phyloP scores from a whole-genome alignment of 2,888 invertebrate species.

The Parnassius glacialis region DNA sequence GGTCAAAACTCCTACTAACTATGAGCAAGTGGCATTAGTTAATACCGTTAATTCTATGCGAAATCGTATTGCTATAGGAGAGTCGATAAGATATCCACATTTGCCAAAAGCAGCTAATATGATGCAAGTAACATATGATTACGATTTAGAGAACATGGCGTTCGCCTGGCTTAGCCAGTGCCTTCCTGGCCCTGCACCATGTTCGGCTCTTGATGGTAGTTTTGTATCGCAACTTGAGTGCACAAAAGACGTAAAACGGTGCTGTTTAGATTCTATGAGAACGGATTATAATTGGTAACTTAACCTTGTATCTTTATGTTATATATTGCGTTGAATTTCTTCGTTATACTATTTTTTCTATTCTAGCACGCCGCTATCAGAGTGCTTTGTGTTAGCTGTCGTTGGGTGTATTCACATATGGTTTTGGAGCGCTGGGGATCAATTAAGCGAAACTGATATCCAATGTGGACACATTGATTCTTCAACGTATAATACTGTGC shows the following conservation, averaged over 20 bases:
- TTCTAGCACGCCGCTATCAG: slow-evolving; percentile 57
- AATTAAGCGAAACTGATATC: slow-evolving; percentile 51
- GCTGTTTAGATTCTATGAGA: slow-evolving; percentile 47
- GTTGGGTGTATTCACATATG: slow-evolving; percentile 67
- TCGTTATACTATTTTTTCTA: slow-evolving; percentile 17
- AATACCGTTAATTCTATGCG: slow-evolving; percentile 70
- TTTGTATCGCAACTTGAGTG: slow-evolving; percentile 66
- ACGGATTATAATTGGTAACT: slow-evolving; percentile 48
- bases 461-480: slow-evolving; percentile 57
- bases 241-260: slow-evolving; percentile 56
- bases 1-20: slow-evolving; percentile 46
- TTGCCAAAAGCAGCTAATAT: slow-evolving; percentile 66
- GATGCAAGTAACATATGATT: slow-evolving; percentile 66
- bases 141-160: slow-evolving; percentile 64
- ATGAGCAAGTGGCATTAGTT: slow-evolving; percentile 53
- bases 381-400: slow-evolving; percentile 60
- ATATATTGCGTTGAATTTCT: neutral
- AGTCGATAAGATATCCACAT: slow-evolving; percentile 48
- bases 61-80: slow-evolving; percentile 61
- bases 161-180: slow-evolving; percentile 65
- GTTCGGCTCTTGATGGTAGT: slow-evolving; percentile 58
- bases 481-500: slow-evolving; percentile 55
- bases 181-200: slow-evolving; percentile 64
- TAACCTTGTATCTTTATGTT: neutral
- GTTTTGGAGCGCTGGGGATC: slow-evolving; percentile 57